Conservation (phyloP, 2,888 invertebrate species). For the Tuberolachnus salignus region DNA sequence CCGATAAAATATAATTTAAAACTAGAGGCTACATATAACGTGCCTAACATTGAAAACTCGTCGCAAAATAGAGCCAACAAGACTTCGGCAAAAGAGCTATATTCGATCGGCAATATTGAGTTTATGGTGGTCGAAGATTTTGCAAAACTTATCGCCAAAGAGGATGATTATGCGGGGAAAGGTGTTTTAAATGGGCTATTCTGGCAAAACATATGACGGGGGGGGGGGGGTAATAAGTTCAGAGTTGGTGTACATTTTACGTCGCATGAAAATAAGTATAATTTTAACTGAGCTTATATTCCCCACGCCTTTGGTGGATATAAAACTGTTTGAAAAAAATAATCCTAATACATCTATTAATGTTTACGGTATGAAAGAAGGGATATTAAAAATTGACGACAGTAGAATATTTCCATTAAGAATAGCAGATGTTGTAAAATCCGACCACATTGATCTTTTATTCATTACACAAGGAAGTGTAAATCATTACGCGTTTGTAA, state of each 20-base stretch:
- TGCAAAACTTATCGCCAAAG: background rate
- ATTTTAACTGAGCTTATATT: background rate
- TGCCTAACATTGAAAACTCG: no score
- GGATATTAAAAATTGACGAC: fast-evolving
- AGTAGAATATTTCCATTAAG: background rate
- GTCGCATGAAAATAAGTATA: background rate
- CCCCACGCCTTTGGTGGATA: background rate
- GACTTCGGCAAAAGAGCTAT: no score
- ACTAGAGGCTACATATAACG: no score
- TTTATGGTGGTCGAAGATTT: no score
- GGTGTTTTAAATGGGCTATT: no score
- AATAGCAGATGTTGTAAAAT: background rate
- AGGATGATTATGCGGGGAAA: no score
- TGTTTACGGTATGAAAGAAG: background rate
- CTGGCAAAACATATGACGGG: background rate
- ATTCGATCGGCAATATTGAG: background rate
- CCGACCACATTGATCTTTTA: background rate
- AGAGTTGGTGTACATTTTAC: background rate
- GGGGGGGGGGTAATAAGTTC: background rate
- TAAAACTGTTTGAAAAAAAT: background rate
- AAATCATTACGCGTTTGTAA: background rate
- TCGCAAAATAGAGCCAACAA: background rate
- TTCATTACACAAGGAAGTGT: background rate
- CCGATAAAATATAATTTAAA: no score
- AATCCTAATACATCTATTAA: background rate